Evolutionary conservation across 1,140 invertebrate genomes (phyloP).

Genomic region (Tetramorium parvispinum): DNA sequence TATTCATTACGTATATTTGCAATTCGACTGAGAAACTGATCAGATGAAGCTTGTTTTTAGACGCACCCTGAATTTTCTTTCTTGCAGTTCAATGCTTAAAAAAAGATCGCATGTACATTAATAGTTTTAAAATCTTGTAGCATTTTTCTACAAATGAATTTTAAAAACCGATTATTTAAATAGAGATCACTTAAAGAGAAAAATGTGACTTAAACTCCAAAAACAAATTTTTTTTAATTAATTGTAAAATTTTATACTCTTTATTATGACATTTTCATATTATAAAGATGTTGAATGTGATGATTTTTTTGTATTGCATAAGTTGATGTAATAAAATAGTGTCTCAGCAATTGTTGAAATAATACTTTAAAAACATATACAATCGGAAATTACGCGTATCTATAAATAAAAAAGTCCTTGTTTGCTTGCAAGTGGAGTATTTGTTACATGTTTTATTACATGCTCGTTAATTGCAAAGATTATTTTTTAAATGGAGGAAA

Average conservation of each 20-base stretch:
- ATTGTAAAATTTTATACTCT: not conserved
- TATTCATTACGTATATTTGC: not conserved
- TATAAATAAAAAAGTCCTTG: not conserved
- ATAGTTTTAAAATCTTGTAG: not conserved
- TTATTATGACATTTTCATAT: not conserved
- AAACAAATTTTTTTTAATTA: not conserved
- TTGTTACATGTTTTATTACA: not conserved
- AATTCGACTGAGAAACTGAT: not conserved
- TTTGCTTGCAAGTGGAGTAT: not conserved
- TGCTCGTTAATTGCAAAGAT: not conserved
- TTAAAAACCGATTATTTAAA: not conserved
- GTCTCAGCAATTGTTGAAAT: not conserved
- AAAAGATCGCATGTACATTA: not conserved
- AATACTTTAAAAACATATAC: not conserved
- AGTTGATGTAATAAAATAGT: not conserved
- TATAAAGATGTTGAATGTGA: not conserved
- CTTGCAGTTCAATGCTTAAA: not conserved
- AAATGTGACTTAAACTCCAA: not conserved
- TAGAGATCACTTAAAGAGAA: not conserved
- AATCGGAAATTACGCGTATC: not conserved
- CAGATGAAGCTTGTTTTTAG: not conserved
- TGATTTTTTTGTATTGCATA: not conserved
- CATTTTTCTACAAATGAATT: not conserved
- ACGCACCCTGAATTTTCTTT: not conserved
- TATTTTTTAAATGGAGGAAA: not conserved